A percentile compares a stretch with the other conserved stretches of the same genome.
These are phyloP conservation scores for Chloromyia formosa DNA, from an alignment of 2,888 invertebrate genomes.

Conservation along the genomic window DNA sequence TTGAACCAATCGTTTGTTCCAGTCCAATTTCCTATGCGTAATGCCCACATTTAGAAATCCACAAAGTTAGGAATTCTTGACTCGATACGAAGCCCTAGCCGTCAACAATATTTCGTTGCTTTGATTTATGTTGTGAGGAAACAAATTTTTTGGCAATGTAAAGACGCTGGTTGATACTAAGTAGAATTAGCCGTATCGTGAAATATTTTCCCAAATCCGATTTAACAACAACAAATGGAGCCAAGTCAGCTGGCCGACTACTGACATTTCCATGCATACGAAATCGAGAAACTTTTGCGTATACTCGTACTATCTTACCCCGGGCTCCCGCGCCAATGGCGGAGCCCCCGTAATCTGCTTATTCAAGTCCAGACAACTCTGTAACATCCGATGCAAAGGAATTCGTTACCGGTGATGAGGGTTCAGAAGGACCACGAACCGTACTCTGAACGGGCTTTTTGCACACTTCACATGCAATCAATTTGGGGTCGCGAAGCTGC, in stretches of 20 bases:
- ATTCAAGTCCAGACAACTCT: too few species aligned
- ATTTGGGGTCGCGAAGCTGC: too few species aligned
- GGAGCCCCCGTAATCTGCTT: too few species aligned
- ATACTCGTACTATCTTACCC: too few species aligned
- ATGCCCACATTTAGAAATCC: conserved; percentile 67
- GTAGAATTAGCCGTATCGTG: conserved; percentile 52
- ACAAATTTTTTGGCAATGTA: too few species aligned
- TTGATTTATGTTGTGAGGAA: conserved; percentile 57
- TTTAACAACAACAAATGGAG: conserved; percentile 56
- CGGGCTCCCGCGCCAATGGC: too few species aligned
- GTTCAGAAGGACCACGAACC: too few species aligned
- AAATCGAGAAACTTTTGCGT: conserved; percentile 61
- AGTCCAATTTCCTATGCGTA: conserved; percentile 60
- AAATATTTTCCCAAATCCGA: conserved; percentile 47
- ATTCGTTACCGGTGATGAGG: too few species aligned
- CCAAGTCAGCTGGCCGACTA: too few species aligned
- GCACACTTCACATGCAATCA: too few species aligned
- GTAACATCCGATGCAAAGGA: too few species aligned
- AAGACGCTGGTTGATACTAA: conserved; percentile 55
- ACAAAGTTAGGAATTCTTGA: conserved; percentile 55
- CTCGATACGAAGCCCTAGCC: conserved; percentile 47
- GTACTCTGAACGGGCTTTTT: too few species aligned
- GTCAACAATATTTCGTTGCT: conserved; percentile 52
- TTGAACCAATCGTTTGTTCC: conserved; percentile 69
- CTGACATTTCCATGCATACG: conserved; percentile 59